Conservation (phyloP, 1,140 invertebrate species). For the Globodera ellingtonae region DNA sequence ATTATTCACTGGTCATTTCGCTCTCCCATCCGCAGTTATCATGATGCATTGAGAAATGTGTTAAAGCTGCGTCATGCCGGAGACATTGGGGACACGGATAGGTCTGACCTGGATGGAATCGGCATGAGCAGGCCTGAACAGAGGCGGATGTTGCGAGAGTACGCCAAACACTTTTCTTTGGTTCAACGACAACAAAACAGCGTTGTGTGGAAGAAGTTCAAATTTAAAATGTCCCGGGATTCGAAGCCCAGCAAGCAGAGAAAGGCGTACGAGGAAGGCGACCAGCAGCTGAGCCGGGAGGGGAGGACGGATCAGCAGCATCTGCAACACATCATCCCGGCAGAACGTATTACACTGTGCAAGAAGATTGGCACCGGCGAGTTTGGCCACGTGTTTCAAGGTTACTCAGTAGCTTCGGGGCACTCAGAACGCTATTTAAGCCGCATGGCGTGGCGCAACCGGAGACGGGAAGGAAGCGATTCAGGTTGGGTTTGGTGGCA, state of each 20-base stretch:
- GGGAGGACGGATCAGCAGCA: conserved; percentile 22
- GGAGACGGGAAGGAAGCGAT: conserved; percentile 1
- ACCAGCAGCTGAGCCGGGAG: not conserved
- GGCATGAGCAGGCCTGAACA: conserved; percentile 94
- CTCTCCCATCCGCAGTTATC: conserved; percentile 44
- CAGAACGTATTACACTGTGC: conserved; percentile 87
- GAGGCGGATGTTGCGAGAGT: conserved; percentile 86
- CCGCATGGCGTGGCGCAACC: conserved; percentile 12
- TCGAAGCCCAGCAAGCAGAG: not conserved
- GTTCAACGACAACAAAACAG: conserved; percentile 1
- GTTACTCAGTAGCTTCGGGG: conserved; percentile 60
- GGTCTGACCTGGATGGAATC: conserved; percentile 84
- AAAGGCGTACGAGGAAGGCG: not conserved
- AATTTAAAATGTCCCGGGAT: conserved; percentile 27
- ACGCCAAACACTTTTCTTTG: conserved; percentile 83
- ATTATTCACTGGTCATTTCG: too few species aligned
- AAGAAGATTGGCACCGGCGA: conserved; percentile 93
- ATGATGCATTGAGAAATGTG: conserved; percentile 56
- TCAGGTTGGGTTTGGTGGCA: not conserved
- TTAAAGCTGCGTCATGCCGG: conserved; percentile 74
- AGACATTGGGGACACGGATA: conserved; percentile 93
- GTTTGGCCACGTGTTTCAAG: conserved; percentile 95
- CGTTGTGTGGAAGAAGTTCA: conserved; percentile 70
- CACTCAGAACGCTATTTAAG: not conserved
- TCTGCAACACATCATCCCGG: conserved; percentile 88